Evolutionary conservation across 2,113 vertebrate genomes (phyloP).

Genomic region (Ursus arctos): DNA sequence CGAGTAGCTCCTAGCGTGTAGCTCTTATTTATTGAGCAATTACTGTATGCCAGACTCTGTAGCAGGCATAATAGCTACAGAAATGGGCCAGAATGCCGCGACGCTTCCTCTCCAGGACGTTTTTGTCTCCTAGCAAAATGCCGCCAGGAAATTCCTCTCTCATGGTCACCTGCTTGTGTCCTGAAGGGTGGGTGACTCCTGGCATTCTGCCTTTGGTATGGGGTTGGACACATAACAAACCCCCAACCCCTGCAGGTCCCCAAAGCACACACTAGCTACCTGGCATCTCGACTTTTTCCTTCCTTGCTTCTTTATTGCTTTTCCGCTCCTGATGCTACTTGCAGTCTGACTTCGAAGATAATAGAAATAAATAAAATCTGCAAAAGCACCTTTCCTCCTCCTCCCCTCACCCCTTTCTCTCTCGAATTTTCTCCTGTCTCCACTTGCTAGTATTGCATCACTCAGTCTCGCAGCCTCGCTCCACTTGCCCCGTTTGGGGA

Average conservation of each 20-base stretch:
- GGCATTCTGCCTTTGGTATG: background rate
- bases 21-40: background rate
- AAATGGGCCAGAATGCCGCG: background rate
- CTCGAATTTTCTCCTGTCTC: background rate
- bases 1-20: background rate
- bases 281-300: background rate
- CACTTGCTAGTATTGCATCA: conserved; percentile 39
- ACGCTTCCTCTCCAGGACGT: background rate
- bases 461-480: background rate
- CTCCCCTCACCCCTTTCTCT: background rate
- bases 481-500: conserved; percentile 54
- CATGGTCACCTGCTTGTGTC: background rate
- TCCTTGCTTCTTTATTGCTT: background rate
- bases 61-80: background rate
- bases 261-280: background rate
- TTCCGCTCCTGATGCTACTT: background rate
- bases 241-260: background rate
- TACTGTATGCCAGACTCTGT: background rate
- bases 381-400: background rate
- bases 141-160: background rate
- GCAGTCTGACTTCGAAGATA: conserved; percentile 56
- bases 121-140: conserved; percentile 1
- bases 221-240: background rate
- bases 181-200: background rate
- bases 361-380: conserved; percentile 55